phyloP scores from a whole-genome alignment of 2,888 invertebrate species.

The Tachina lurida region DNA sequence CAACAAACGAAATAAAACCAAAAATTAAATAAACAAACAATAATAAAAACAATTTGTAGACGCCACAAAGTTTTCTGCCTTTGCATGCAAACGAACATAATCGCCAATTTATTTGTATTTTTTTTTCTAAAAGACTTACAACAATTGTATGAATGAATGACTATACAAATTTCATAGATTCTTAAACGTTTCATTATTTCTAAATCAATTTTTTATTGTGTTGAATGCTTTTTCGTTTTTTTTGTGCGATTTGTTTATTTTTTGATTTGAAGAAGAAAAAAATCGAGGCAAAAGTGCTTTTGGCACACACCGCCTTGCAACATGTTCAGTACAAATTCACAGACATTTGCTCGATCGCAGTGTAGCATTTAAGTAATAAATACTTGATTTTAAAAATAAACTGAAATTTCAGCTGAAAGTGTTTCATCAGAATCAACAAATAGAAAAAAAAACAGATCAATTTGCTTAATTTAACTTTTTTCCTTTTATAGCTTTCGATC shows the following conservation, averaged over 20 bases:
- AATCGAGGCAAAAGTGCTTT: constrained; percentile 26
- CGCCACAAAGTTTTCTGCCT: constrained; percentile 39
- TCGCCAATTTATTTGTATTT: constrained; percentile 33
- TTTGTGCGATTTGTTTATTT: constrained; percentile 20
- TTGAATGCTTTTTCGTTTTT: constrained; percentile 28
- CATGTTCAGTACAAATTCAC: constrained; percentile 10
- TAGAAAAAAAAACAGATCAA: background rate
- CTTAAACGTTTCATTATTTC: constrained; percentile 48
- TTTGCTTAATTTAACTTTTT: constrained; percentile 41
- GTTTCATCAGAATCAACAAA: constrained; percentile 23
- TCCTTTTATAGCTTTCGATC: constrained; percentile 23
- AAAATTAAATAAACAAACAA: background rate
- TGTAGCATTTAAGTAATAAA: background rate
- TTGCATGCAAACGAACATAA: constrained; percentile 38
- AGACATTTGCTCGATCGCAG: background rate
- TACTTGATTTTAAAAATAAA: background rate
- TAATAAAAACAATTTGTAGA: constrained; percentile 1
- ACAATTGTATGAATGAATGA: constrained; percentile 48
- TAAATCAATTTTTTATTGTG: constrained; percentile 40
- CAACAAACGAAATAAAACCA: constrained; percentile 10
- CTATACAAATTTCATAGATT: constrained; percentile 44
- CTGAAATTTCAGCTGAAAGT: constrained; percentile 34
- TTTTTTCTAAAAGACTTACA: constrained; percentile 8
- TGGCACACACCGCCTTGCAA: constrained; percentile 39
- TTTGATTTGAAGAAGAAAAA: background rate